A percentile compares a stretch with the other conserved stretches of the same genome.
phyloP scores from a whole-genome alignment of 2,797 vertebrate species.

The Myotis findleyi region DNA sequence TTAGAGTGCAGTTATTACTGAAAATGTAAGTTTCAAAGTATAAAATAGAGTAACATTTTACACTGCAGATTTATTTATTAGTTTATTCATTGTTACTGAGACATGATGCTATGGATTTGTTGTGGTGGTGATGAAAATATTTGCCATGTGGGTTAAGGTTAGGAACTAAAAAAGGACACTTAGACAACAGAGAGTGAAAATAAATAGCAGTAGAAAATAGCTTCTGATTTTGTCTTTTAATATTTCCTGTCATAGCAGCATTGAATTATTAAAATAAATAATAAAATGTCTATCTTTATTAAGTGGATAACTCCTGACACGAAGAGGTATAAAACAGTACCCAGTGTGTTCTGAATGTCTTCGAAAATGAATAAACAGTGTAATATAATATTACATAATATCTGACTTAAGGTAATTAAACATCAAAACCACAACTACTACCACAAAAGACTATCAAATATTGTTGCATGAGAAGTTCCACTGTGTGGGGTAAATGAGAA shows the following conservation, averaged over 20 bases:
- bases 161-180: background rate
- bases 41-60: conserved; percentile 19
- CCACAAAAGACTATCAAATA: background rate
- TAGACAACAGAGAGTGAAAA: background rate
- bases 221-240: conserved; percentile 5
- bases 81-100: conserved; percentile 17
- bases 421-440: background rate
- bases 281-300: background rate
- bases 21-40: conserved; percentile 9
- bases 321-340: background rate
- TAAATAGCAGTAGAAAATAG: background rate
- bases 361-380: background rate
- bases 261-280: background rate
- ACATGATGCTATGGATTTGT: background rate
- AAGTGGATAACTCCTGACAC: background rate
- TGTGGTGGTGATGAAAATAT: background rate
- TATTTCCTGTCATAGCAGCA: background rate
- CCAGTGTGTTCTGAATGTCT: background rate
- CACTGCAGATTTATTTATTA: background rate
- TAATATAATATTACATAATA: background rate
- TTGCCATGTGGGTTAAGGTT: background rate
- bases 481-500: background rate
- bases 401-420: background rate
- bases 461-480: background rate
- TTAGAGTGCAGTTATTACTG: background rate